Percentiles rank a stretch among this genome's conserved stretches.
phyloP scores from a whole-genome alignment of 2,113 vertebrate species.

The Ahaetulla prasina region DNA sequence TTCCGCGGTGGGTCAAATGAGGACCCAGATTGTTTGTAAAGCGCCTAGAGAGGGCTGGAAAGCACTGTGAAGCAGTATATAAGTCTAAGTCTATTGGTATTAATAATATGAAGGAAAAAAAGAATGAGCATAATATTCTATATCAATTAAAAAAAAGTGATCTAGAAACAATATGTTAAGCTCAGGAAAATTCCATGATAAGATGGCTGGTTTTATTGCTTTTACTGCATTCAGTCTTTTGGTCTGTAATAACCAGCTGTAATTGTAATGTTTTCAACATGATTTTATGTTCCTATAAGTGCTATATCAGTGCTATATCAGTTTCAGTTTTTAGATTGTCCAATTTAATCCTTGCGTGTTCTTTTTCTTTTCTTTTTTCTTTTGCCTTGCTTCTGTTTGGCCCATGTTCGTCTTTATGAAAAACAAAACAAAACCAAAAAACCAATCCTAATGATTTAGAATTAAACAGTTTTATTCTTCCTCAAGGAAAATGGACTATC shows the following conservation, averaged over 20 bases:
- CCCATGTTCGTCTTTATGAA: slow-evolving; percentile 30
- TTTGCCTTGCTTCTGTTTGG: slow-evolving; percentile 23
- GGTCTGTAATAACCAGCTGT: slow-evolving; percentile 57
- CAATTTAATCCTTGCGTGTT: slow-evolving; percentile 55
- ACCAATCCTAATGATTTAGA: slow-evolving; percentile 37
- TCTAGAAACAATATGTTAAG: slow-evolving; percentile 27
- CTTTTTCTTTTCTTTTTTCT: slow-evolving; percentile 10
- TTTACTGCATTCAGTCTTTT: slow-evolving; percentile 54
- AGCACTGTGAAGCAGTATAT: no score
- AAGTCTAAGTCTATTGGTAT: neutral
- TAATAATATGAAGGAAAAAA: neutral
- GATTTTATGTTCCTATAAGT: slow-evolving; percentile 58
- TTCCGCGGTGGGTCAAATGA: no score
- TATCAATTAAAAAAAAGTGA: slow-evolving; percentile 16
- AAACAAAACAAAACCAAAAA: no score
- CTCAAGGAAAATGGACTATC: slow-evolving; percentile 45
- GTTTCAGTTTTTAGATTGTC: slow-evolving; percentile 55
- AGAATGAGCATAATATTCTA: slow-evolving; percentile 21
- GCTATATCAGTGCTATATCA: slow-evolving; percentile 42
- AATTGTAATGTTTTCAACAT: slow-evolving; percentile 61
- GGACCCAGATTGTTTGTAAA: no score
- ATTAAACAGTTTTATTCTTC: slow-evolving; percentile 33
- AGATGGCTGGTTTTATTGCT: slow-evolving; percentile 45
- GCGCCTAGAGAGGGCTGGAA: accelerated
- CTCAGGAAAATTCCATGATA: slow-evolving; percentile 37